Evolutionary conservation across 2,888 invertebrate genomes (phyloP), one percentile per base, ranked within the genome.

Genomic region (Mythimna albipuncta): DNA sequence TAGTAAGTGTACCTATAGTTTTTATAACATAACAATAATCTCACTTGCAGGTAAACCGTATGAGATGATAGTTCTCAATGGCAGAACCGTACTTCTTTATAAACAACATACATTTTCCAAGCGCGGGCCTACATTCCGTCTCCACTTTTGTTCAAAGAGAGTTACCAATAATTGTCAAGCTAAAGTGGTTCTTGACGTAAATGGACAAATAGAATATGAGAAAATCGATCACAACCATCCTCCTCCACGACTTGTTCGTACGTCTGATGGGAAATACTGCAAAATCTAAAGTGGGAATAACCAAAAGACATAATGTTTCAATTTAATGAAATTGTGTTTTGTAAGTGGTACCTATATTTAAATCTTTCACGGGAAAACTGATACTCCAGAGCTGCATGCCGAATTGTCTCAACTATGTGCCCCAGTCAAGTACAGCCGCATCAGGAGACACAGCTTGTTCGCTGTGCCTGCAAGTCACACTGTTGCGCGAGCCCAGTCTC

Each of bases 191-290:
- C 59, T 91, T 0, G 75, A 88, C 13, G 21, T 41, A 0, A 21
- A 75, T 7, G 85, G 88, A 0, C 64, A 65, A 2, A 79, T 90
- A n/a, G 54, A 82, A 10, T 47, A 19, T 19, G 82, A 79, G 1
- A 35, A 50, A 1, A 75, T 65, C 0, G 64, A 81, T 0, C 90
- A 91, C 59, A 87, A 83, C 19, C 91, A 91, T 38, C 82, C 84
- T 0, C 90, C 89, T 1, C 79, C 85, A 4, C 57, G 75, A 32
- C 38, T 87, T 9, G 6, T 75, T 1, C 62, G 70, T 9, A 72
- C 71, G 0, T 5, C 61, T 16, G 72, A 76, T 66, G 84, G 84
- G 19, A 68, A 35, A n/a, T 75, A 75, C 44, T 75, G 75, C 38
- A 77, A 47, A 47, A n/a, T 74, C 9, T 74, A 44, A 67, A 44